These are phyloP conservation scores for Phytoseiulus persimilis DNA, from an alignment of 2,888 invertebrate species.

Conservation along the genomic window DNA sequence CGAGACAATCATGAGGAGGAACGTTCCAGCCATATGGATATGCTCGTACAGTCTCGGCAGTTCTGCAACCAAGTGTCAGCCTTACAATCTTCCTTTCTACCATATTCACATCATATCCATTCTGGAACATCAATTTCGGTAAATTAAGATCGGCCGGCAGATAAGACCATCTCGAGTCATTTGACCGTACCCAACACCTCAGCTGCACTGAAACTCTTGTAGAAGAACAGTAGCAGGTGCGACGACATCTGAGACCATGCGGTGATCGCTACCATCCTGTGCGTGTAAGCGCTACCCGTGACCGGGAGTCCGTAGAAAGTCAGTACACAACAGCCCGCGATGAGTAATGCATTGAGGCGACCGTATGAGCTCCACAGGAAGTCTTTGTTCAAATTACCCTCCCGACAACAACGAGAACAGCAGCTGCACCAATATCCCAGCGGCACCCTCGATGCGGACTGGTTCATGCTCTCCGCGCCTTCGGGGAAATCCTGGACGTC, in stretches of 20 bases:
- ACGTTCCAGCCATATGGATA: background rate
- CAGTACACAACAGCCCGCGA: background rate
- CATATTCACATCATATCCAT: no score
- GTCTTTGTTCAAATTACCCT: background rate
- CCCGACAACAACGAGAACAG: background rate
- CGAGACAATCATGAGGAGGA: background rate
- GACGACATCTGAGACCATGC: background rate
- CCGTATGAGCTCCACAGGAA: background rate
- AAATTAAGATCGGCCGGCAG: no score
- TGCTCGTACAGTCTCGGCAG: background rate
- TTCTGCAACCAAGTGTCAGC: background rate
- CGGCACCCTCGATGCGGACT: background rate
- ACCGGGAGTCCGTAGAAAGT: background rate
- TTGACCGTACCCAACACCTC: background rate
- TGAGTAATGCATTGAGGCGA: background rate
- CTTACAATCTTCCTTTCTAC: no score
- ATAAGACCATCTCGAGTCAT: no score
- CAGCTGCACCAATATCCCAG: background rate
- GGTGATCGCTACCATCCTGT: background rate
- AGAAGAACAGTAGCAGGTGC: background rate
- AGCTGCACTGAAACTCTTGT: background rate
- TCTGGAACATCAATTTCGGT: no score
- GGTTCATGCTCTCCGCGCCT: background rate
- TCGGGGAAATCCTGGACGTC: background rate
- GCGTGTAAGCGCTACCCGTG: background rate